Evolutionary conservation across 2,797 vertebrate genomes (phyloP), one percentile per base, ranked within the genome.

Genomic region (Oreortyx pictus): DNA sequence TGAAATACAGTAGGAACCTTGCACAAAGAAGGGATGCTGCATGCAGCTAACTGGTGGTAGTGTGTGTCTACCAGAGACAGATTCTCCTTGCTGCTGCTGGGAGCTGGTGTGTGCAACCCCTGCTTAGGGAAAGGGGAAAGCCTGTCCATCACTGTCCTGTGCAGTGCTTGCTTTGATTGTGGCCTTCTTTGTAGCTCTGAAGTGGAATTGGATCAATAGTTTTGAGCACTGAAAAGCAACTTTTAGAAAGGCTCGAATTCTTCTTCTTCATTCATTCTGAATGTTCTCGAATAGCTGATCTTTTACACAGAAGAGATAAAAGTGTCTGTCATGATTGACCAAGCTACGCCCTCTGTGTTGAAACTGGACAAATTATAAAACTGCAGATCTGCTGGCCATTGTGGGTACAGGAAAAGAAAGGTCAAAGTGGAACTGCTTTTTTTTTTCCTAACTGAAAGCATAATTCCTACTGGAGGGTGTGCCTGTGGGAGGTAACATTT

Each of bases 241-340:
- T 11, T 71, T 83, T 81, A 62, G 73, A 86, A 82, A 25, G 24
- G 23, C 19, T n/a, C n/a, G n/a, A n/a, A n/a, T n/a, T n/a, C n/a
- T n/a, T n/a, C n/a, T n/a, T n/a, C n/a, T n/a, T n/a, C n/a, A n/a
- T n/a, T n/a, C n/a, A n/a, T n/a, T n/a, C n/a, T 64, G 22, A 44
- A 89, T 62, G 39, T 92, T 92, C 87, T 78, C 62, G n/a, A 88
- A 66, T 43, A 44, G 9, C 4, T 47, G 62, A 78, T 80, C 35
- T 3, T n/a, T 77, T 68, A 29, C 5, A 31, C 62, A 44, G 39
- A 29, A 68, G n/a, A 66, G 39, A 14, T 1, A 3, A 71, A 59
- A 19, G 7, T 66, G 6, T 70, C 65, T 92, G 50, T 23, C 16
- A 0, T 11, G 29, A 35, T 11, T 14, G 39, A 37, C 24, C 33